Evolutionary conservation across 2,888 invertebrate species (phyloP), one percentile per base, ranked within the genome.

Genomic region (Xestoiulus laeticollis): DNA sequence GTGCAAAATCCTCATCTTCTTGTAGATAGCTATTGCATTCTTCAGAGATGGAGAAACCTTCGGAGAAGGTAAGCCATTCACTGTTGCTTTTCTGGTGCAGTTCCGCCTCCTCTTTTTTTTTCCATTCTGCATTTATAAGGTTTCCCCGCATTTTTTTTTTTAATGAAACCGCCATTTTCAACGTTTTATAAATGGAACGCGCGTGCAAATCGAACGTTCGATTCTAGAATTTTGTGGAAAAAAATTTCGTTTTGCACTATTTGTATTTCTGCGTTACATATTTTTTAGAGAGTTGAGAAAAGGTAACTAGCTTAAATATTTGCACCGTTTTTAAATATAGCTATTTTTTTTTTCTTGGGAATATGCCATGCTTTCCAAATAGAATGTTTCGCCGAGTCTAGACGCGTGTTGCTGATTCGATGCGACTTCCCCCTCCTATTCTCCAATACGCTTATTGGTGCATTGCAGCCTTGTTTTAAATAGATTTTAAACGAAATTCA

Each of bases 1-100:
- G 48, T 48, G 14, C 26, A 26, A 68, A 68, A n/a, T n/a, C 68
- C 68, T 68, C 68, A 12, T 26, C 68, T 26, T 68, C n/a, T n/a
- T n/a, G 68, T 68, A 68, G 68, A 26, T 26, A 26, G 68, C 0
- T 10, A 5, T 68, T 12, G 68, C 68, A 68, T 68, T 68, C 68
- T 68, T 68, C 68, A 26, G 68, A 68, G 68, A 68, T 68, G 68
- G 68, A 68, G 68, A 68, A 68, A 68, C 68, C 68, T 68, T 26
- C 68, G 68, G 68, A 68, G 68, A 68, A 68, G 68, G 68, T 68
- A 68, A 68, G 68, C 68, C 68, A 26, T 68, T 68, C 68, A 26
- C 68, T 68, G 68, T 68, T 68, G 68, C 68, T 26, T 68, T 68
- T 68, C 68, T 68, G 26, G 12, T 26, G 68, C 68, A 26, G 68